phyloP scores from a whole-genome alignment of 2,113 vertebrate species.

The Platysternon megacephalum region DNA sequence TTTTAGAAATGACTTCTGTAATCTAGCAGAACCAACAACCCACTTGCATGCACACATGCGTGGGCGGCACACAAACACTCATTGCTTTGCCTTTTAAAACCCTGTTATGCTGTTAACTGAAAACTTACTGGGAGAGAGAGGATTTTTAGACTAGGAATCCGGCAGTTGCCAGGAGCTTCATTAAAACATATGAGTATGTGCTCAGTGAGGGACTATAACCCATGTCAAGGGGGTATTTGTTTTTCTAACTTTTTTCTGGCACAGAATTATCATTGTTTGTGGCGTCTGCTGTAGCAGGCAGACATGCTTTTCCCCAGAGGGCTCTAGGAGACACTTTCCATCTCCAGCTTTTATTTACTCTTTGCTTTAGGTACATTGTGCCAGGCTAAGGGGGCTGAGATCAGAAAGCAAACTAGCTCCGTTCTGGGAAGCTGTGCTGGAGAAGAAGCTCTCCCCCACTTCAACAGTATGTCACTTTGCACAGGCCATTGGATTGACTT shows the following conservation, averaged over 20 bases:
- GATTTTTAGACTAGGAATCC: neutral
- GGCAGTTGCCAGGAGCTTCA: slow-evolving; percentile 2
- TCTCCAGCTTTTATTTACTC: neutral
- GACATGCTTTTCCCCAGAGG: neutral
- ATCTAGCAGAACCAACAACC: slow-evolving; percentile 43
- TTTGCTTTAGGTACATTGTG: neutral
- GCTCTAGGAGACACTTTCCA: fast-evolving
- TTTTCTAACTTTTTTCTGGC: slow-evolving; percentile 31
- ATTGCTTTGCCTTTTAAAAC: slow-evolving; percentile 14
- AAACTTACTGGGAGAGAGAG: slow-evolving; percentile 39
- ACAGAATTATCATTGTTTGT: neutral
- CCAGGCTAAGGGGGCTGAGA: fast-evolving
- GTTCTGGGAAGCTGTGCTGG: neutral
- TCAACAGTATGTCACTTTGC: neutral
- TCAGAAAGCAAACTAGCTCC: fast-evolving
- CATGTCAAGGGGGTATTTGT: slow-evolving; percentile 24
- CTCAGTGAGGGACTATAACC: slow-evolving; percentile 18
- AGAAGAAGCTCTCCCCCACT: neutral
- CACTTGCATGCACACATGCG: neutral
- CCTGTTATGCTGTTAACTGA: neutral
- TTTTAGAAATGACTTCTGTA: slow-evolving; percentile 50
- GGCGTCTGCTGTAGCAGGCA: neutral
- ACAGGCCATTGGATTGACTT: neutral
- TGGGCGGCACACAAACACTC: neutral
- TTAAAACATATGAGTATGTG: neutral